These are phyloP conservation scores for Pristionchus pacificus DNA, from an alignment of 1,140 invertebrate species.

Conservation along the genomic window DNA sequence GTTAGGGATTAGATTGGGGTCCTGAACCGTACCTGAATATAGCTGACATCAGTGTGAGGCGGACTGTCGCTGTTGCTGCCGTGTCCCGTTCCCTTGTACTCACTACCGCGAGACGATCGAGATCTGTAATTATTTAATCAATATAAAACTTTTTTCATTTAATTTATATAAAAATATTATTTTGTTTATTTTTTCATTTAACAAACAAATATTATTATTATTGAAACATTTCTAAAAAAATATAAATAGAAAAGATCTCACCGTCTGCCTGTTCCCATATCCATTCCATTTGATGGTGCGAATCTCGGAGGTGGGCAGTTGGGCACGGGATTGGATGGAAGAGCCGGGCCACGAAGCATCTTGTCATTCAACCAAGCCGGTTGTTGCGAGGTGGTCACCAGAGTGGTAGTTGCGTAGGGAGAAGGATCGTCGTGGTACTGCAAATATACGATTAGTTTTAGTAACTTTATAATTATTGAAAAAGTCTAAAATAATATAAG, in stretches of 20 bases:
- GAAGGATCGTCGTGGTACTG: constrained; percentile 49
- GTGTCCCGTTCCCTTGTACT: neutral
- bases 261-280: neutral
- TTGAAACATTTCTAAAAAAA: too few relatives aligned
- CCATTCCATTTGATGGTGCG: constrained; percentile 1
- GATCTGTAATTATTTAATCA: too few relatives aligned
- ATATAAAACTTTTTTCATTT: too few relatives aligned
- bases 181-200: too few relatives aligned
- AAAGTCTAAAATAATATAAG: neutral
- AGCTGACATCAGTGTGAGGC: constrained; percentile 50
- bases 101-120: neutral
- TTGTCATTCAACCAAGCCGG: constrained; percentile 35
- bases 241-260: too few relatives aligned
- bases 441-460: constrained; percentile 11
- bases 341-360: constrained; percentile 32
- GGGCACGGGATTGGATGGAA: constrained; percentile 38
- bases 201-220: too few relatives aligned
- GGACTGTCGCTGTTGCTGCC: constrained; percentile 40
- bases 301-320: constrained; percentile 35
- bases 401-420: constrained; percentile 51
- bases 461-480: neutral
- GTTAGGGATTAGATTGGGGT: too few relatives aligned
- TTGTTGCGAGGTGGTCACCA: constrained; percentile 42
- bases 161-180: too few relatives aligned
- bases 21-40: constrained; percentile 45